Conservation (phyloP, 2,113 vertebrate genomes). For the Mirounga angustirostris region DNA sequence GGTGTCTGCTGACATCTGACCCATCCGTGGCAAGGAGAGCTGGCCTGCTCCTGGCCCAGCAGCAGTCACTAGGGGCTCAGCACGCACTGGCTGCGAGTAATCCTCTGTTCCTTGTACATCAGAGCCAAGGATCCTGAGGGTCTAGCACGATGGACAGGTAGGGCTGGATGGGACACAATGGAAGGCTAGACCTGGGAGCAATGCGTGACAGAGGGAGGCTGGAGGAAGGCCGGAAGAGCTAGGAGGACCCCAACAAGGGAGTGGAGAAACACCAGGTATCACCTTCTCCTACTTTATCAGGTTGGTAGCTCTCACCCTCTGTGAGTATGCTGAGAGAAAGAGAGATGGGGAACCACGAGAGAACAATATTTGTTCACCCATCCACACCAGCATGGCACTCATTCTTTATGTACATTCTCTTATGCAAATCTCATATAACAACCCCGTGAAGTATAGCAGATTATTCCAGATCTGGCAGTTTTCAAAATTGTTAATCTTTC, state of each 20-base stretch:
- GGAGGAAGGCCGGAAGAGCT: neutral
- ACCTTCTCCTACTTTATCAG: neutral
- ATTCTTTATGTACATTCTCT: neutral
- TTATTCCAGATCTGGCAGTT: neutral
- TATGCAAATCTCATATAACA: constrained; percentile 4
- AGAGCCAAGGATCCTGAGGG: neutral
- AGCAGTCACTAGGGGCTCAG: neutral
- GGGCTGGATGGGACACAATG: neutral
- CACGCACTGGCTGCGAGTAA: neutral
- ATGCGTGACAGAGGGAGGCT: neutral
- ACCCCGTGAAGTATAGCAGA: neutral
- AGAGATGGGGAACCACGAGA: neutral
- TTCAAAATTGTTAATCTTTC: constrained; percentile 46
- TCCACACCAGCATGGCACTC: neutral
- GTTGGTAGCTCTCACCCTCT: neutral
- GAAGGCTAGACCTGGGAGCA: neutral
- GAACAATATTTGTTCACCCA: neutral
- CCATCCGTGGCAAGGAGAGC: neutral
- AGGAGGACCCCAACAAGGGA: neutral
- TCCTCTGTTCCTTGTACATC: neutral
- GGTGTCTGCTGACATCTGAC: no score
- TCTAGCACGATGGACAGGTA: neutral
- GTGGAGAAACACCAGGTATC: neutral
- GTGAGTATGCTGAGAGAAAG: neutral
- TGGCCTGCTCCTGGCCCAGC: neutral